Percentiles rank a stretch among this genome's conserved stretches.
These are phyloP conservation scores for Ataeniobius toweri DNA, from an alignment of 2,797 vertebrate species.

Conservation along the genomic window DNA sequence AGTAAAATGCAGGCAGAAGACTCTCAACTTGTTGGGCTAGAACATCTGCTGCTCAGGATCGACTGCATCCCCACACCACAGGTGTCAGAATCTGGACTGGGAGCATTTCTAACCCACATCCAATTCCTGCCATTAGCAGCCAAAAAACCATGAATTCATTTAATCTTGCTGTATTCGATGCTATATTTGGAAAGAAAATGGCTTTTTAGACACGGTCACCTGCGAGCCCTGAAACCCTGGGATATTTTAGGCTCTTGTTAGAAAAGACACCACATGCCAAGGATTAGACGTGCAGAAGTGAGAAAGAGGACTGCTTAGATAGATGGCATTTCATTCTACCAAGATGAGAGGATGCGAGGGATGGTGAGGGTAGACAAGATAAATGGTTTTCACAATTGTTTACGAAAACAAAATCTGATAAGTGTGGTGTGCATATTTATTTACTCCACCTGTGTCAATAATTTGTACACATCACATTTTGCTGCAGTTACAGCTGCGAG, in stretches of 20 bases:
- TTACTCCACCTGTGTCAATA: neutral
- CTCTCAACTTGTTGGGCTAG: slow-evolving; percentile 13
- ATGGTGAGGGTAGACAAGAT: neutral
- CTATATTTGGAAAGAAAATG: slow-evolving; percentile 12
- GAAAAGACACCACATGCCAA: neutral
- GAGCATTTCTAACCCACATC: slow-evolving; percentile 9
- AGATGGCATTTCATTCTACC: no score
- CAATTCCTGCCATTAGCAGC: slow-evolving; percentile 14
- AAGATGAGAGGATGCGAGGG: no score
- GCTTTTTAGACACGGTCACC: slow-evolving; percentile 2
- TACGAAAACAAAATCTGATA: no score
- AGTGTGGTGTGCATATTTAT: neutral
- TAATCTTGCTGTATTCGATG: neutral
- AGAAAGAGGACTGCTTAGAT: neutral
- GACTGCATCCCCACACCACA: slow-evolving; percentile 7
- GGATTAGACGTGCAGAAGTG: slow-evolving; percentile 47
- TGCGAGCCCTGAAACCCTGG: slow-evolving; percentile 23
- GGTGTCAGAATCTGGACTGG: slow-evolving; percentile 8
- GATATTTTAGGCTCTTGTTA: slow-evolving; percentile 40
- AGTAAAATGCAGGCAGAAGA: neutral
- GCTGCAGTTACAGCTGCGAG: neutral
- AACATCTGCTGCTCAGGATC: slow-evolving; percentile 44
- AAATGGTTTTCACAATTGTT: no score
- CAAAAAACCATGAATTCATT: neutral
- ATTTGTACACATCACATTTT: neutral